Percentiles rank a stretch among this genome's conserved stretches.
Conservation (phyloP, 2,113 vertebrate species). For the Rhynchopsitta pachyrhyncha region DNA sequence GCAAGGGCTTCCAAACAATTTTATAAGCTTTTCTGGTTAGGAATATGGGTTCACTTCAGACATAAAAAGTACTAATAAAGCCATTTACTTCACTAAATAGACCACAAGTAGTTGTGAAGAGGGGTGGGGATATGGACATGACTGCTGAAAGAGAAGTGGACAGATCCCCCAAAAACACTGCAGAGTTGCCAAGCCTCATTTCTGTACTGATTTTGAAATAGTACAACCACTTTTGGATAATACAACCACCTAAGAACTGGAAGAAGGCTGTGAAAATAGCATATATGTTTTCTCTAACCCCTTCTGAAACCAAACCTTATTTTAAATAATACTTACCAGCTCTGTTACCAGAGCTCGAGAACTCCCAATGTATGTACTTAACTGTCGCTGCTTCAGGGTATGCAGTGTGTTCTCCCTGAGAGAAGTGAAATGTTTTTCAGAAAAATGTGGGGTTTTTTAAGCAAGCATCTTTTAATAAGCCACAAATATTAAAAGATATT, state of each 20-base stretch:
- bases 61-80: background rate
- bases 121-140: background rate
- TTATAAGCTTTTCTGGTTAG: background rate
- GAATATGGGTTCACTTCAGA: background rate
- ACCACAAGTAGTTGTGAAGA: background rate
- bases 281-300: background rate
- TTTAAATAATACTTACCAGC: conserved; percentile 78
- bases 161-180: background rate
- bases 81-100: background rate
- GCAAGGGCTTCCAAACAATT: background rate
- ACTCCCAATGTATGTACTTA: conserved; percentile 73
- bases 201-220: background rate
- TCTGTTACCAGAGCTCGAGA: conserved; percentile 90
- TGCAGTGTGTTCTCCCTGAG: conserved; percentile 96
- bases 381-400: conserved; percentile 83
- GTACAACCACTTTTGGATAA: background rate
- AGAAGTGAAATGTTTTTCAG: conserved; percentile 12
- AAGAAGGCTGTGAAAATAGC: background rate
- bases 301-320: background rate
- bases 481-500: background rate
- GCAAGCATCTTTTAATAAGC: background rate
- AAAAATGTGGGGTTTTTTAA: background rate
- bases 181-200: background rate
- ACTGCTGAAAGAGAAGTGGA: background rate
- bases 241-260: background rate